Conservation (phyloP, 2,888 invertebrate genomes). For the Tetanocera ferruginea region DNA sequence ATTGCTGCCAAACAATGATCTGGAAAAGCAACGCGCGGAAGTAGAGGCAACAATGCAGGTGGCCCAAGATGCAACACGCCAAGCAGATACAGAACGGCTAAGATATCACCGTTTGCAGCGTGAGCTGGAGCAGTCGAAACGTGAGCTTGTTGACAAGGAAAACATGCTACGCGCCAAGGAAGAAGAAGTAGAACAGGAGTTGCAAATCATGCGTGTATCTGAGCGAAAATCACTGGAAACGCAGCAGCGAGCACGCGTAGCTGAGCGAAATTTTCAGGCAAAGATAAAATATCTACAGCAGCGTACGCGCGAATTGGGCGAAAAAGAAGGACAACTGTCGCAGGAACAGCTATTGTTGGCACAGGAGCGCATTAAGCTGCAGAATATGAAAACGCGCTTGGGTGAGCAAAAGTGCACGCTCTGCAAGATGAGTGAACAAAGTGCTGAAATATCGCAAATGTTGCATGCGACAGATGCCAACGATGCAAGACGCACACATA, state of each 20-base stretch:
- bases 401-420: conserved; percentile 64
- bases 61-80: conserved; percentile 66
- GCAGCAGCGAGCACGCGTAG: conserved; percentile 56
- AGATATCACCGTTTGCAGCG: conserved; percentile 64
- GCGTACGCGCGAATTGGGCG: conserved; percentile 62
- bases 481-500: background rate
- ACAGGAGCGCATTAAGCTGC: conserved; percentile 65
- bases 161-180: conserved; percentile 60
- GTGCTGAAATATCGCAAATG: conserved; percentile 57
- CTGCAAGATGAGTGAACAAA: conserved; percentile 64
- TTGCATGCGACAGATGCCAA: conserved; percentile 39
- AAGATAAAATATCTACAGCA: conserved; percentile 63
- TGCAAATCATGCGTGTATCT: conserved; percentile 60
- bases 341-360: conserved; percentile 65
- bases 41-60: conserved; percentile 66
- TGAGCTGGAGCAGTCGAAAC: conserved; percentile 64
- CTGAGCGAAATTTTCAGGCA: conserved; percentile 62
- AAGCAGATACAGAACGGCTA: conserved; percentile 66
- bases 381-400: conserved; percentile 59
- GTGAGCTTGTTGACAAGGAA: conserved; percentile 64
- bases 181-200: conserved; percentile 63
- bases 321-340: conserved; percentile 65
- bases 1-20: conserved; percentile 53
- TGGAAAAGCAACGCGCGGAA: conserved; percentile 61
- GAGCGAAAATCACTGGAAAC: conserved; percentile 60